phyloP scores from a whole-genome alignment of 2,113 vertebrate species.

The Shinisaurus crocodilurus region DNA sequence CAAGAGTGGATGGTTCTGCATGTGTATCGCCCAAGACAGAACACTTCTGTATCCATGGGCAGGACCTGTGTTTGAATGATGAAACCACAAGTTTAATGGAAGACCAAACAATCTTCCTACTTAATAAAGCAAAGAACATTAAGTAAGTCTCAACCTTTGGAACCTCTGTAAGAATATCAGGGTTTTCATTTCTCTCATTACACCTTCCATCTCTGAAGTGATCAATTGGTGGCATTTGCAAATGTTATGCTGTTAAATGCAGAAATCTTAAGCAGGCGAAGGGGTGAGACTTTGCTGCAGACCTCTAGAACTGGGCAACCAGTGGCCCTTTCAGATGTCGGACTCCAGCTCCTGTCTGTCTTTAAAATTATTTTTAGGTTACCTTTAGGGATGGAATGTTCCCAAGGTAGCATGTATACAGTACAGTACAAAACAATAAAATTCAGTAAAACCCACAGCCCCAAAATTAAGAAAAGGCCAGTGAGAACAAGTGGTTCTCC shows the following conservation, averaged over 20 bases:
- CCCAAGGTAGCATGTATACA: no score
- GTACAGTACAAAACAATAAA: no score
- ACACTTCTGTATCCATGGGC: constrained; percentile 87
- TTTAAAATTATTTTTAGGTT: no score
- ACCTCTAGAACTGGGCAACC: not conserved
- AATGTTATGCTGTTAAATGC: not conserved
- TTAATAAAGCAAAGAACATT: constrained; percentile 73
- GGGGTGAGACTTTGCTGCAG: not conserved
- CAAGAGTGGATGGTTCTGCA: constrained; percentile 80
- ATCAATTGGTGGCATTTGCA: not conserved
- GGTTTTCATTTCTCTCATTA: not conserved
- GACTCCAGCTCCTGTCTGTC: not conserved
- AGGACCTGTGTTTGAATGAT: constrained; percentile 85
- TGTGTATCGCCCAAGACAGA: constrained; percentile 83
- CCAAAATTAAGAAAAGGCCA: no score
- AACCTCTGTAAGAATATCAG: not conserved
- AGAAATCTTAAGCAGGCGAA: not conserved
- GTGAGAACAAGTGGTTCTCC: no score
- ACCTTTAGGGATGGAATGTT: no score
- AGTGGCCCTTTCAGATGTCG: not conserved
- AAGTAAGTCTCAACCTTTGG: constrained; percentile 62
- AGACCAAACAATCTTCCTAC: constrained; percentile 88
- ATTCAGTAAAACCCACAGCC: no score
- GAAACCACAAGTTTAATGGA: constrained; percentile 50
- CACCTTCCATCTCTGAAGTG: not conserved